phyloP scores from a whole-genome alignment of 2,888 invertebrate species.

The Hipparchia sbordonii region DNA sequence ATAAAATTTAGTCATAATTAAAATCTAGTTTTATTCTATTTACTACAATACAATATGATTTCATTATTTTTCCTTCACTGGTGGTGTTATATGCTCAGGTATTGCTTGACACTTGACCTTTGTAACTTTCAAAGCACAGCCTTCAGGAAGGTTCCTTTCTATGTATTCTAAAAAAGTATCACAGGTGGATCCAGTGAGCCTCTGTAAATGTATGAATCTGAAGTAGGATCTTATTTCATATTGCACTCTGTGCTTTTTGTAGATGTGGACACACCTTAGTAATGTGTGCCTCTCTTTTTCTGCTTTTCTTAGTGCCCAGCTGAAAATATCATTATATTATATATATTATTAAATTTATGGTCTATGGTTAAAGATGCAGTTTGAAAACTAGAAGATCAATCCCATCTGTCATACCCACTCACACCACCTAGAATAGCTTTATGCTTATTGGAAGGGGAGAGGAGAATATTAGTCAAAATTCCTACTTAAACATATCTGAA shows the following conservation, averaged over 20 bases:
- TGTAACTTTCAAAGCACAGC: constrained; percentile 95
- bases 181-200: constrained; percentile 96
- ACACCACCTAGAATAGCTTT: too few relatives aligned
- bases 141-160: constrained; percentile 98
- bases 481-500: too few relatives aligned
- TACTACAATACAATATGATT: background rate
- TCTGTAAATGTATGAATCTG: constrained; percentile 90
- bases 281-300: constrained; percentile 90
- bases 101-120: constrained; percentile 85
- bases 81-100: constrained; percentile 81
- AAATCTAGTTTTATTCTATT: constrained; percentile 37
- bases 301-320: constrained; percentile 88
- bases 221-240: constrained; percentile 98
- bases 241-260: constrained; percentile 96
- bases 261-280: constrained; percentile 93
- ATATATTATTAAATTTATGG: too few relatives aligned
- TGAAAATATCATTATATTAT: constrained; percentile 65
- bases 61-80: constrained; percentile 53
- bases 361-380: too few relatives aligned
- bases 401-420: too few relatives aligned
- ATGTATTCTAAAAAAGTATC: constrained; percentile 98
- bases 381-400: too few relatives aligned
- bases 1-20: constrained; percentile 27
- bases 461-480: too few relatives aligned
- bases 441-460: too few relatives aligned